A percentile compares a stretch with the other conserved stretches of the same genome.
Evolutionary conservation across 2,797 vertebrate genomes (phyloP).

Genomic region (Arrhamphus sclerolepis): DNA sequence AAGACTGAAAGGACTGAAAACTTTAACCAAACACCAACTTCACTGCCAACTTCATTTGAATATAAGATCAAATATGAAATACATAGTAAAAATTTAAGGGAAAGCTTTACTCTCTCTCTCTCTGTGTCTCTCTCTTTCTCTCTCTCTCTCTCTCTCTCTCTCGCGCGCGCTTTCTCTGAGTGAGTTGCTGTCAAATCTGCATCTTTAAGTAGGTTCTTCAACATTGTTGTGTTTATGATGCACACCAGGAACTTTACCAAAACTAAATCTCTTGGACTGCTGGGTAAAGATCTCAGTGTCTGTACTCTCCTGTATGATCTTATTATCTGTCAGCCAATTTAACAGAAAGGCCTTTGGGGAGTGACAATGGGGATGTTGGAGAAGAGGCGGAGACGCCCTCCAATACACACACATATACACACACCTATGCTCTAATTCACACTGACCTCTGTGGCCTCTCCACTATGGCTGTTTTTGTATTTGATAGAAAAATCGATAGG

Average conservation of each 20-base stretch:
- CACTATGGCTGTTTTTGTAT: slow-evolving; percentile 75
- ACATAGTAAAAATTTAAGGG: too few relatives aligned
- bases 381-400: slow-evolving; percentile 48
- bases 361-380: slow-evolving; percentile 73
- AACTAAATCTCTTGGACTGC: slow-evolving; percentile 58
- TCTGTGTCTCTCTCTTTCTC: too few relatives aligned
- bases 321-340: slow-evolving; percentile 81
- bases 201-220: background rate
- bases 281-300: slow-evolving; percentile 69
- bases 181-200: background rate
- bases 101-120: too few relatives aligned
- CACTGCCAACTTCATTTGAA: too few relatives aligned
- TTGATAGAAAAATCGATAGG: slow-evolving; percentile 81
- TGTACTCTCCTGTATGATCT: slow-evolving; percentile 77
- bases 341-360: slow-evolving; percentile 80
- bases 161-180: too few relatives aligned
- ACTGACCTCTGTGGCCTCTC: slow-evolving; percentile 75
- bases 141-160: too few relatives aligned
- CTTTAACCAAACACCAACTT: too few relatives aligned
- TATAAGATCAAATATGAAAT: too few relatives aligned
- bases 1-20: too few relatives aligned
- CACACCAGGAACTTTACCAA: slow-evolving; percentile 17
- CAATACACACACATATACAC: slow-evolving; percentile 30
- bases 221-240: background rate
- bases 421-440: slow-evolving; percentile 75